Percentiles rank a stretch among this genome's conserved stretches.
phyloP scores from a whole-genome alignment of 1,140 invertebrate species.

The Neodiprion lecontei region DNA sequence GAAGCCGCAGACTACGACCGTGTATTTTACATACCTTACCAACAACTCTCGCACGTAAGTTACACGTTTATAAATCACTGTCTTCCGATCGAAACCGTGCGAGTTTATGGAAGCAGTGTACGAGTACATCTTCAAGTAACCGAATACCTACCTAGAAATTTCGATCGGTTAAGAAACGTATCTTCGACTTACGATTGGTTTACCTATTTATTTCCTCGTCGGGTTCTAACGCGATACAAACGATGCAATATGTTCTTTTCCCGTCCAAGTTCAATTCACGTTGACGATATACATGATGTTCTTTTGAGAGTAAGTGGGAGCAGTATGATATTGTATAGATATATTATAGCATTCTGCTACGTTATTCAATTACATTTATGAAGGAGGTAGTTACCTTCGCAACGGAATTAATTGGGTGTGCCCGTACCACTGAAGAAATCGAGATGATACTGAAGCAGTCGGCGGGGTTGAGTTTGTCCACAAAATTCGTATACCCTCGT shows the following conservation, averaged over 20 bases:
- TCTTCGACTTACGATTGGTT: no score
- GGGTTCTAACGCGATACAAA: no score
- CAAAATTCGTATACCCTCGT: conserved; percentile 63
- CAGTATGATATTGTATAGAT: background rate
- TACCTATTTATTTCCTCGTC: no score
- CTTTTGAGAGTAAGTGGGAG: background rate
- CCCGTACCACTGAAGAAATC: conserved; percentile 72
- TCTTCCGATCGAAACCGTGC: no score
- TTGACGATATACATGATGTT: no score
- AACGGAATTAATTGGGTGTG: conserved; percentile 56
- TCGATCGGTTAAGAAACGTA: no score
- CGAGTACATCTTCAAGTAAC: no score
- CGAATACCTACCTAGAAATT: no score
- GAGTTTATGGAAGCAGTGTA: no score
- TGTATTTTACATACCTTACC: conserved; percentile 67
- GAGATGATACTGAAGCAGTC: conserved; percentile 69
- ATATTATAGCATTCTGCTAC: background rate
- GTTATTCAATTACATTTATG: no score
- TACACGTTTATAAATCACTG: background rate
- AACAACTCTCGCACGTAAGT: conserved; percentile 57
- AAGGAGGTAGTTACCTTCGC: conserved; percentile 38
- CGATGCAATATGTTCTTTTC: no score
- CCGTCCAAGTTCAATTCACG: no score
- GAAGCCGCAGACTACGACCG: conserved; percentile 58
- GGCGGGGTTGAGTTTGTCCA: conserved; percentile 48